phyloP scores from a whole-genome alignment of 2,888 invertebrate species.

The Amphiduros pacificus region DNA sequence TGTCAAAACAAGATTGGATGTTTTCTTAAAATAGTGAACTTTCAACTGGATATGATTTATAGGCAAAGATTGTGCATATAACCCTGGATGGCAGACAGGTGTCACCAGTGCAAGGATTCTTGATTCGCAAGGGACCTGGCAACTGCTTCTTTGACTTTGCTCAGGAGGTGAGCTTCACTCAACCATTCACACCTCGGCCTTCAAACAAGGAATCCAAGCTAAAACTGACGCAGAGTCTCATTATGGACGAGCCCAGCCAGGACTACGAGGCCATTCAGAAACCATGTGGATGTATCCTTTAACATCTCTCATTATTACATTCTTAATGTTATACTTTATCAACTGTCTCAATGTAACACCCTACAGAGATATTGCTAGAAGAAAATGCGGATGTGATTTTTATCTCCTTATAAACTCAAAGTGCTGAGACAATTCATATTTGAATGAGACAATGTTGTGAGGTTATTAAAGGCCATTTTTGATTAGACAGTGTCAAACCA shows the following conservation, averaged over 20 bases:
- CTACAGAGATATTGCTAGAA: too few relatives aligned
- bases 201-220: neutral
- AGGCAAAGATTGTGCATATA: slow-evolving; percentile 59
- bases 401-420: too few relatives aligned
- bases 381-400: too few relatives aligned
- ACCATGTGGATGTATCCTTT: slow-evolving; percentile 59
- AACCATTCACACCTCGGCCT: neutral
- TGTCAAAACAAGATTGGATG: too few relatives aligned
- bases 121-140: slow-evolving; percentile 75
- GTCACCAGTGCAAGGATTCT: slow-evolving; percentile 61
- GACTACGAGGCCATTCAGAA: slow-evolving; percentile 42
- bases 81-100: slow-evolving; percentile 56
- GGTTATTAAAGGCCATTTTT: too few relatives aligned
- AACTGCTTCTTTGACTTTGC: slow-evolving; percentile 77
- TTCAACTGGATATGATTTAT: slow-evolving; percentile 20
- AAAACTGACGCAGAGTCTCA: slow-evolving; percentile 10
- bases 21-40: too few relatives aligned
- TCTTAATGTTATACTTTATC: too few relatives aligned
- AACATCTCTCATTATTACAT: too few relatives aligned
- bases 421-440: too few relatives aligned
- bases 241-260: slow-evolving; percentile 21
- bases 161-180: slow-evolving; percentile 66
- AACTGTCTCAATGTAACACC: too few relatives aligned
- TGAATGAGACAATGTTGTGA: too few relatives aligned
- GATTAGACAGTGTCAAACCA: too few relatives aligned